phyloP scores from a whole-genome alignment of 2,797 vertebrate genomes.

The Acanthiza pusilla region DNA sequence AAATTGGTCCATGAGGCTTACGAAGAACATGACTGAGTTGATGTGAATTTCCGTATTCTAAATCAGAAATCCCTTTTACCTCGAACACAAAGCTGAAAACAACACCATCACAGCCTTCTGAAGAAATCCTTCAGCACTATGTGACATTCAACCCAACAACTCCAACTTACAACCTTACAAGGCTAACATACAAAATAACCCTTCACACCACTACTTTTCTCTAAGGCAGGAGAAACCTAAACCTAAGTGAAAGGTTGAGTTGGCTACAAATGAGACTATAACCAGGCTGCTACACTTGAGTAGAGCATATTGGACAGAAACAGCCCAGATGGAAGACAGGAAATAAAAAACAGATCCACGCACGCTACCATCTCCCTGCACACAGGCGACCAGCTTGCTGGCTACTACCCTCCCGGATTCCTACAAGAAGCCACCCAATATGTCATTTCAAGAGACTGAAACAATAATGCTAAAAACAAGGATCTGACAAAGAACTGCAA shows the following conservation, averaged over 20 bases:
- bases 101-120: background rate
- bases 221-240: background rate
- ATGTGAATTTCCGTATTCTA: background rate
- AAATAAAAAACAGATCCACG: background rate
- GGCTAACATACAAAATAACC: background rate
- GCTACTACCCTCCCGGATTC: background rate
- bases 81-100: background rate
- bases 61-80: background rate
- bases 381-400: background rate
- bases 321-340: slow-evolving; percentile 21
- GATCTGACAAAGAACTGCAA: background rate
- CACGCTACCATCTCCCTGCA: background rate
- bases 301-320: background rate
- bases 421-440: background rate
- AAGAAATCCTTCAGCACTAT: fast-evolving
- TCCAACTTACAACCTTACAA: background rate
- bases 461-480: background rate
- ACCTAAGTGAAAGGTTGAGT: background rate
- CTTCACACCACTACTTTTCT: fast-evolving
- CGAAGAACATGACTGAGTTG: fast-evolving
- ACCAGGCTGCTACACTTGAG: background rate
- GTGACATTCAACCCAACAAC: background rate
- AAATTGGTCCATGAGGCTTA: background rate
- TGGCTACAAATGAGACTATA: background rate
- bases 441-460: background rate